phyloP scores from a whole-genome alignment of 2,888 invertebrate species.

The Crioceris asparagi region DNA sequence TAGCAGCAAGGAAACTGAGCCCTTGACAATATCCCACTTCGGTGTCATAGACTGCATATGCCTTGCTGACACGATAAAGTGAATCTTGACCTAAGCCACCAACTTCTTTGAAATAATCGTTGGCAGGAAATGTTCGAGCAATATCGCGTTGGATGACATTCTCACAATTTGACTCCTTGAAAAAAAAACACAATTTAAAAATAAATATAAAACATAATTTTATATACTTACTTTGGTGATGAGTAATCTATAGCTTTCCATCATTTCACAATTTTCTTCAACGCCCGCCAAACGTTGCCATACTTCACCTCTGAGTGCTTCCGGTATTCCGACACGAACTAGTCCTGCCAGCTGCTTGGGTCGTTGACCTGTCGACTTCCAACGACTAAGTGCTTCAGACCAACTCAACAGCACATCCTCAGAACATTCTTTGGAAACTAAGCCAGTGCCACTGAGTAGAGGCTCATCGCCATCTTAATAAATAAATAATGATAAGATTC shows the following conservation, averaged over 20 bases:
- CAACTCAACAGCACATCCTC: constrained; percentile 87
- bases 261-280: constrained; percentile 70
- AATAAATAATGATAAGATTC: neutral
- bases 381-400: constrained; percentile 76
- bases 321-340: constrained; percentile 83
- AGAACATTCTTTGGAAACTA: constrained; percentile 92
- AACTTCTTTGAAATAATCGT: constrained; percentile 93
- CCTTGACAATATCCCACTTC: constrained; percentile 99
- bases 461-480: constrained; percentile 81
- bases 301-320: constrained; percentile 91
- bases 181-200: constrained; percentile 8
- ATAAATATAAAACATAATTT: constrained; percentile 2
- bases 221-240: constrained; percentile 67
- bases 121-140: constrained; percentile 96
- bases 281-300: constrained; percentile 93
- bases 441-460: constrained; percentile 92
- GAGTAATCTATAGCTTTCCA: constrained; percentile 85
- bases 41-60: constrained; percentile 93
- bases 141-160: constrained; percentile 93
- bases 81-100: constrained; percentile 95
- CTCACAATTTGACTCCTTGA: constrained; percentile 87
- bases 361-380: constrained; percentile 53
- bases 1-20: constrained; percentile 93
- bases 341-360: constrained; percentile 75
- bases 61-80: constrained; percentile 89